Evolutionary conservation across 2,888 invertebrate species (phyloP).

Genomic region (Cylindroiulus punctatus): DNA sequence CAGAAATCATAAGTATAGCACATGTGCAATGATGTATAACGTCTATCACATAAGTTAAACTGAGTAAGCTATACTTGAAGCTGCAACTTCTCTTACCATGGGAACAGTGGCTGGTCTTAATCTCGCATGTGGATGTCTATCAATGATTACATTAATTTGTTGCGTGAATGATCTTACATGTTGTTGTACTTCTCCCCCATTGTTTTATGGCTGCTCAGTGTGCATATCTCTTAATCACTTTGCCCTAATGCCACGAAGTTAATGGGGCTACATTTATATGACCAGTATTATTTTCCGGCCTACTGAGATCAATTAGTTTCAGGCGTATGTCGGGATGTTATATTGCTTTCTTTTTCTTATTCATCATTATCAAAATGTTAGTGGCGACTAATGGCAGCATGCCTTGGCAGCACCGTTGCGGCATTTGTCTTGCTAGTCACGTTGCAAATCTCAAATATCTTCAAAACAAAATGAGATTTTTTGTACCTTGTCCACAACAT

Average conservation of each 20-base stretch:
- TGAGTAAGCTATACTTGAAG: too few relatives aligned
- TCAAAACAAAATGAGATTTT: too few relatives aligned
- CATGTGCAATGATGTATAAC: too few relatives aligned
- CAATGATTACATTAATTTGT: slow-evolving; percentile 18
- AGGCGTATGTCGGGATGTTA: neutral
- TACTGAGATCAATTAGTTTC: slow-evolving; percentile 29
- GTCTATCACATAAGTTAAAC: too few relatives aligned
- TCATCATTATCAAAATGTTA: neutral
- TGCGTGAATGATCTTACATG: neutral
- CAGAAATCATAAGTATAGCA: too few relatives aligned
- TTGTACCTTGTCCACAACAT: too few relatives aligned
- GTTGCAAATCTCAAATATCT: too few relatives aligned
- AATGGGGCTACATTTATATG: slow-evolving; percentile 28
- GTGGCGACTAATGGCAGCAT: too few relatives aligned
- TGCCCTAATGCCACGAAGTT: neutral
- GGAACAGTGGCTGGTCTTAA: neutral
- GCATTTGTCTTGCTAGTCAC: too few relatives aligned
- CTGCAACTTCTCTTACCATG: too few relatives aligned
- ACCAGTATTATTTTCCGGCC: slow-evolving; percentile 25
- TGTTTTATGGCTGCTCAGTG: slow-evolving; percentile 1
- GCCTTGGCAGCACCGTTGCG: too few relatives aligned
- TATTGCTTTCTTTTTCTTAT: neutral
- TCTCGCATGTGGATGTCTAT: slow-evolving; percentile 15
- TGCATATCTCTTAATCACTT: slow-evolving; percentile 28
- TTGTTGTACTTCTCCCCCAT: neutral